Percentiles rank a stretch among this genome's conserved stretches.
Evolutionary conservation across 2,797 vertebrate genomes (phyloP).

Genomic region (Pelochelys cantorii): DNA sequence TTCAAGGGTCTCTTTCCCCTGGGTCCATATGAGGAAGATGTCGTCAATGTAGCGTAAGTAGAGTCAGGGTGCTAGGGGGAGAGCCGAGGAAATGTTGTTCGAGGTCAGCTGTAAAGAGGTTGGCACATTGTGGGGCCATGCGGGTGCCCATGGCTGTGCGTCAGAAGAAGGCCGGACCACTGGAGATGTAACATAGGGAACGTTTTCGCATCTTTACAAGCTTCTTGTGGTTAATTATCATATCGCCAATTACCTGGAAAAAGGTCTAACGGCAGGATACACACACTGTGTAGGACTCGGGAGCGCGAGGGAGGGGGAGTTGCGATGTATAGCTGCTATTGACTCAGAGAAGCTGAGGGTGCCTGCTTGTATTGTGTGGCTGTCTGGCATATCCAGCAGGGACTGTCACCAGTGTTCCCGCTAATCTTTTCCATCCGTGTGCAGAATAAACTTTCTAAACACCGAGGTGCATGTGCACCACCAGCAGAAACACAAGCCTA

Average conservation of each 20-base stretch:
- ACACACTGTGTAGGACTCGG: neutral
- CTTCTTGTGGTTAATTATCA: neutral
- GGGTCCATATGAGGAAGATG: too few species aligned
- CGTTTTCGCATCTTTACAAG: neutral
- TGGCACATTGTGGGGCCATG: too few species aligned
- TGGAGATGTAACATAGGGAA: neutral
- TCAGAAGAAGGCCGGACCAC: neutral
- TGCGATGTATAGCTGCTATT: neutral
- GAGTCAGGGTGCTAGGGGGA: too few species aligned
- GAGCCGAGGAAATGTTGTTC: too few species aligned
- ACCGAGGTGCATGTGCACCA: too few species aligned
- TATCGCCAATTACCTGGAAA: neutral
- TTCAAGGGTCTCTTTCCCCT: too few species aligned
- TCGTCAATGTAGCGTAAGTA: too few species aligned
- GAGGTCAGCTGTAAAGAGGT: too few species aligned
- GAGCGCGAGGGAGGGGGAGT: neutral
- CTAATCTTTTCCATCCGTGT: too few species aligned
- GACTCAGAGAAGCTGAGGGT: neutral
- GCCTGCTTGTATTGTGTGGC: neutral
- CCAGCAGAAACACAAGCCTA: too few species aligned
- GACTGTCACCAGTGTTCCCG: neutral
- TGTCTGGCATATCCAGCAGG: neutral
- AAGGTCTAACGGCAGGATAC: neutral
- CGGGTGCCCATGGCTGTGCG: too few species aligned
- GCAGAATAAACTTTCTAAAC: too few species aligned